Conservation (phyloP, 2,888 invertebrate species). For the Tiliacea citrago region DNA sequence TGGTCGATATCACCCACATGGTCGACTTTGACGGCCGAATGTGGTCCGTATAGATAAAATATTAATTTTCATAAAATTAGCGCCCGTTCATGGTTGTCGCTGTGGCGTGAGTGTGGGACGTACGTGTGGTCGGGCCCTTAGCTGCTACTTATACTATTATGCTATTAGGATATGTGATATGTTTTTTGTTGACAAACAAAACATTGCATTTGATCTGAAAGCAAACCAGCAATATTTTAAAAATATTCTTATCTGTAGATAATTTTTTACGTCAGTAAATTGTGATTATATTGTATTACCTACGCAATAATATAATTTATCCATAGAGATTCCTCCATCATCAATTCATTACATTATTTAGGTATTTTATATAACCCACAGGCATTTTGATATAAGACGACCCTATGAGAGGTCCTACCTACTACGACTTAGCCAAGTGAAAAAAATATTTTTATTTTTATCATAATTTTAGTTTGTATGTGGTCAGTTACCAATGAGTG, state of each 20-base stretch:
- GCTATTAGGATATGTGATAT: not conserved
- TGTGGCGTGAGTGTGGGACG: not conserved
- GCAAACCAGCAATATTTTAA: not conserved
- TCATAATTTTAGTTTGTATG: constrained; percentile 1
- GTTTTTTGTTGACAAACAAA: constrained; percentile 7
- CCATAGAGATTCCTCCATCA: not conserved
- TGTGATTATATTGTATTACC: not conserved
- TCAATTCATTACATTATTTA: not conserved
- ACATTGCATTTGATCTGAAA: not conserved
- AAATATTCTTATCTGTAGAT: not conserved
- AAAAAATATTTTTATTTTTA: not conserved
- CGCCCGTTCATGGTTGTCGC: not conserved
- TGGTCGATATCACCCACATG: not conserved
- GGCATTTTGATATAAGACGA: not conserved
- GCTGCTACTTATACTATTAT: not conserved
- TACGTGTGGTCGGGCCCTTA: not conserved
- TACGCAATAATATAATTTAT: not conserved
- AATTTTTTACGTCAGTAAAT: not conserved
- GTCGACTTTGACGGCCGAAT: not conserved
- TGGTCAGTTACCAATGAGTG: not conserved
- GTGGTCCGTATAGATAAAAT: not conserved
- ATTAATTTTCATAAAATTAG: no score
- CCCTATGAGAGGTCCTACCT: no score
- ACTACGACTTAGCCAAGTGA: not conserved
- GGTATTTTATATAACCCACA: no score